phyloP scores from a whole-genome alignment of 2,888 invertebrate species.

The Apocheima hispidaria region DNA sequence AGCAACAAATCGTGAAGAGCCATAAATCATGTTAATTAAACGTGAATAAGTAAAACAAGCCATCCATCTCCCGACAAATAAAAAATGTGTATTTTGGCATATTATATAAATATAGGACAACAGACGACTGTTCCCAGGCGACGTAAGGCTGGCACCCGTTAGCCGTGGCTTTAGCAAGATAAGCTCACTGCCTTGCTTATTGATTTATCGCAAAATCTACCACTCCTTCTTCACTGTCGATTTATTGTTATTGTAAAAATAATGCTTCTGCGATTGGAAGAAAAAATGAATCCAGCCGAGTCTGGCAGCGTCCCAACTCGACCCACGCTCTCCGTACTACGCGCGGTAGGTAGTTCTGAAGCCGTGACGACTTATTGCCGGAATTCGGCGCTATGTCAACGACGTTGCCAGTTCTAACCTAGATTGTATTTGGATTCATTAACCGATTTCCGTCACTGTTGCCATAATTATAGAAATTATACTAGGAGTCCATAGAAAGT shows the following conservation, averaged over 20 bases:
- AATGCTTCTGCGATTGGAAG: conserved; percentile 30
- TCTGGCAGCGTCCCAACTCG: conserved; percentile 43
- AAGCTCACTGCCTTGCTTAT: neutral
- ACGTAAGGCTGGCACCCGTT: neutral
- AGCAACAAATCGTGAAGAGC: conserved; percentile 10
- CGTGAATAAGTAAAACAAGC: conserved; percentile 14
- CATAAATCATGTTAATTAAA: conserved; percentile 38
- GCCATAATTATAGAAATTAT: no score
- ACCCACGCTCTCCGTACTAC: conserved; percentile 6
- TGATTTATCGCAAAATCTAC: neutral
- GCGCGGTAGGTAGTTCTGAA: neutral
- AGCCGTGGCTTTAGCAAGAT: no score
- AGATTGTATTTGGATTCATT: conserved; percentile 13
- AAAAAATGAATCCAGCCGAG: conserved; percentile 45
- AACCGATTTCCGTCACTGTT: conserved; percentile 1
- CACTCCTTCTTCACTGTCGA: neutral
- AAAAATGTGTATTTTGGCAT: conserved; percentile 31
- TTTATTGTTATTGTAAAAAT: neutral
- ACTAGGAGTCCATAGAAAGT: no score
- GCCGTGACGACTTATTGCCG: conserved; percentile 4
- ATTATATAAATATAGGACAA: neutral
- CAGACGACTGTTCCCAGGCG: neutral
- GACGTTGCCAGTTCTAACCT: conserved; percentile 10
- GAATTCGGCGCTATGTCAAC: conserved; percentile 16
- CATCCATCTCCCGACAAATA: conserved; percentile 32